Evolutionary conservation across 1,140 invertebrate genomes (phyloP), one percentile per base, ranked within the genome.

Genomic region (Ruditapes philippinarum): DNA sequence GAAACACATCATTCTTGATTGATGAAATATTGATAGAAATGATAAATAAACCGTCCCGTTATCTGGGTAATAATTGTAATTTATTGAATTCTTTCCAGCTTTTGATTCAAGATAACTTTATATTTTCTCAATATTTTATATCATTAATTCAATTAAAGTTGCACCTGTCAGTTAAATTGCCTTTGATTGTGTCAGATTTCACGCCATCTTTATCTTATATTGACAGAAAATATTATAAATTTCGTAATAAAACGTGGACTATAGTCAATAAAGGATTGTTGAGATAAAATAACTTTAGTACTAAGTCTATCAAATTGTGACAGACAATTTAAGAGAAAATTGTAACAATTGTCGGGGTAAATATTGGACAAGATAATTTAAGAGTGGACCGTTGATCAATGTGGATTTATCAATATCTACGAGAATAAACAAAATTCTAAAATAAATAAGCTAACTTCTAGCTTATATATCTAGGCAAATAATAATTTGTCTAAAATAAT

Each of bases 141-240:
- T 51, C 9, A 31, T 36, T 78, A 78, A 78, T 51, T 49, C 74
- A 78, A 78, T 78, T 78, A 78, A 78, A 36, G 22, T 57, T 57
- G 74, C 74, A 78, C 74, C 74, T 78, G 74, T 54, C n/a, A 17
- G 17, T 28, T 54, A 78, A 78, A 51, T 78, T 78, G 45, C 25
- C 12, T 25, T 28, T 17, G 45, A 54, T 54, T 36, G 74, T 54
- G 45, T 49, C 74, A 9, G 42, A 78, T 49, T 49, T 51, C 45
- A 33, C 31, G 36, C 74, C 22, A 31, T 78, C 42, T 38, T n/a
- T 78, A 78, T 78, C 74, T 54, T 17, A 36, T 78, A 78, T 78
- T 76, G 45, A 76, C 73, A 76, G 73, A 76, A 62, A 70, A 76
- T 76, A 76, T 76, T 76, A 51, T 76, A 49, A 76, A 76, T 28